Evolutionary conservation across 2,888 invertebrate genomes (phyloP).

Genomic region (Eupithecia abbreviata): DNA sequence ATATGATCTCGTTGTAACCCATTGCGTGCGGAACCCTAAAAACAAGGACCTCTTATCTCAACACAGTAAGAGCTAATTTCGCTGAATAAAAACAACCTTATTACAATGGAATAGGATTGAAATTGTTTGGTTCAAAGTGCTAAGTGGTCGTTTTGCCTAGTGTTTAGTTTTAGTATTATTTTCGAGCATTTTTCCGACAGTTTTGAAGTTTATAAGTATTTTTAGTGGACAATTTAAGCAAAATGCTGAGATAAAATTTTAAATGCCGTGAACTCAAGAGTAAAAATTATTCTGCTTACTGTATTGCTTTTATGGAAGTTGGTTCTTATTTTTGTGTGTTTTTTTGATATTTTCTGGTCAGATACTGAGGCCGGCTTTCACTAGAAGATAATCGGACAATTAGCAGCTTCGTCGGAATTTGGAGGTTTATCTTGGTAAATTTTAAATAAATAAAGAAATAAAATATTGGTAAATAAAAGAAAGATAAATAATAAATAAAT

Average conservation of each 20-base stretch:
- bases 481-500: no score
- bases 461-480: no score
- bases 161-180: constrained; percentile 33
- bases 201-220: constrained; percentile 19
- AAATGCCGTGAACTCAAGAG: background rate
- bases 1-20: background rate
- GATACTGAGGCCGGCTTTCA: no score
- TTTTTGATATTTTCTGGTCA: no score
- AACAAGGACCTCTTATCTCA: constrained; percentile 5
- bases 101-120: constrained; percentile 15
- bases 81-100: constrained; percentile 21
- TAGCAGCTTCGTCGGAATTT: background rate
- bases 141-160: constrained; percentile 29
- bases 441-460: no score
- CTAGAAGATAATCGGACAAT: no score
- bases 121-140: constrained; percentile 21
- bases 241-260: background rate
- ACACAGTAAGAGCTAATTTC: constrained; percentile 10
- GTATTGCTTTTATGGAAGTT: background rate
- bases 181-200: constrained; percentile 20
- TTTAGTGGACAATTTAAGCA: constrained; percentile 3
- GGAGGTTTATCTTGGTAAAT: no score
- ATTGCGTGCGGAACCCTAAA: background rate
- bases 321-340: background rate
- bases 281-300: background rate